Evolutionary conservation across 2,888 invertebrate genomes (phyloP).

Genomic region (Allygus modestus): DNA sequence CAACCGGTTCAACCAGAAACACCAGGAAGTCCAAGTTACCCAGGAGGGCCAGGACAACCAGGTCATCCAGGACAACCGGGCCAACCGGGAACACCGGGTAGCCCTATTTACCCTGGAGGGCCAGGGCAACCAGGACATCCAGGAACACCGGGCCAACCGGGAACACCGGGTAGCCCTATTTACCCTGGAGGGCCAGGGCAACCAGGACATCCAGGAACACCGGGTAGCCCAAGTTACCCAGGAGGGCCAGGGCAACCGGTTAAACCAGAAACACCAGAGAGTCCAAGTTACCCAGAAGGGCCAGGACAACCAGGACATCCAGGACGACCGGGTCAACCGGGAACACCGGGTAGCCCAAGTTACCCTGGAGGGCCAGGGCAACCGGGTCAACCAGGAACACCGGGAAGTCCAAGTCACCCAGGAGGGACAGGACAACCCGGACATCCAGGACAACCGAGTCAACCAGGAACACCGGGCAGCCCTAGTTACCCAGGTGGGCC

Average conservation of each 20-base stretch:
- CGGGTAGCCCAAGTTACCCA: conserved; percentile 64
- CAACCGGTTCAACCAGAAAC: conserved; percentile 51
- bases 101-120: conserved; percentile 70
- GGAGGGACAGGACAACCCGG: conserved; percentile 69
- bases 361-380: conserved; percentile 61
- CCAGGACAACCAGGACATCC: conserved; percentile 72
- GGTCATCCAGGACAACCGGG: conserved; percentile 68
- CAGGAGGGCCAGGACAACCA: conserved; percentile 64
- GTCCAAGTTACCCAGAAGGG: conserved; percentile 68
- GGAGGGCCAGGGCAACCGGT: conserved; percentile 54
- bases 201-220: conserved; percentile 52
- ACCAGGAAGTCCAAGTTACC: conserved; percentile 60
- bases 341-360: conserved; percentile 74
- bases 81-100: conserved; percentile 17
- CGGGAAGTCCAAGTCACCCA: conserved; percentile 68
- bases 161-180: conserved; percentile 67
- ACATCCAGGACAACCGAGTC: conserved; percentile 65
- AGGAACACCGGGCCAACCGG: conserved; percentile 63
- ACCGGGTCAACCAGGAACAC: conserved; percentile 64
- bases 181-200: conserved; percentile 10
- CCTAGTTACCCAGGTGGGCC: conserved; percentile 68
- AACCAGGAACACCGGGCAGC: conserved; percentile 72
- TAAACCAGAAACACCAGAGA: conserved; percentile 50
- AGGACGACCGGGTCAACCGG: conserved; percentile 70
- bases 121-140: conserved; percentile 72